These are phyloP conservation scores for Hydra vulgaris DNA, from an alignment of 30 jellyfish, hydroid and myxozoan genomes.

Conservation along the genomic window DNA sequence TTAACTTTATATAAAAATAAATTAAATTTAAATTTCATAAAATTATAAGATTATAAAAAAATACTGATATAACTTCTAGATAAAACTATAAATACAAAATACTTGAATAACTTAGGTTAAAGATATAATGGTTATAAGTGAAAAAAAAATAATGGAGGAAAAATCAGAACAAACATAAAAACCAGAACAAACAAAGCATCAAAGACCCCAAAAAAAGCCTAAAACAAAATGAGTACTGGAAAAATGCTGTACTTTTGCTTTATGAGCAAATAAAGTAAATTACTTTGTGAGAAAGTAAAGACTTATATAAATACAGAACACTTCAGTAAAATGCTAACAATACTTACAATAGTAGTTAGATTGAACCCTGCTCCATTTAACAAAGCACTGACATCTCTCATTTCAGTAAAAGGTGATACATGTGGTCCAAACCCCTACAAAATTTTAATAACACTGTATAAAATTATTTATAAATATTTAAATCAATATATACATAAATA, in stretches of 20 bases:
- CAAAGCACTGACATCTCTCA: constrained; percentile 86
- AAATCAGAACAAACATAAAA: too few relatives aligned
- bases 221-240: too few relatives aligned
- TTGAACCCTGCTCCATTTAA: constrained; percentile 83
- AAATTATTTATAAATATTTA: background rate
- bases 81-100: too few relatives aligned
- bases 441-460: background rate
- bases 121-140: too few relatives aligned
- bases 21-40: too few relatives aligned
- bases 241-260: too few relatives aligned
- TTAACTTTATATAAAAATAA: background rate
- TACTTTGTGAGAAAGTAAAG: background rate
- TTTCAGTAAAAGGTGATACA: constrained; percentile 93
- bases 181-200: too few relatives aligned
- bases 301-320: background rate
- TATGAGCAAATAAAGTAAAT: background rate
- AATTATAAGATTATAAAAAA: too few relatives aligned
- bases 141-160: too few relatives aligned
- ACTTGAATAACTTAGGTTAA: too few relatives aligned
- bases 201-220: too few relatives aligned
- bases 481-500: background rate
- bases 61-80: too few relatives aligned
- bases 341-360: constrained; percentile 82
- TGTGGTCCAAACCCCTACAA: constrained; percentile 96
- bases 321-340: background rate